phyloP scores from a whole-genome alignment of 2,888 invertebrate genomes.

The Hirtodrosophila duncani region DNA sequence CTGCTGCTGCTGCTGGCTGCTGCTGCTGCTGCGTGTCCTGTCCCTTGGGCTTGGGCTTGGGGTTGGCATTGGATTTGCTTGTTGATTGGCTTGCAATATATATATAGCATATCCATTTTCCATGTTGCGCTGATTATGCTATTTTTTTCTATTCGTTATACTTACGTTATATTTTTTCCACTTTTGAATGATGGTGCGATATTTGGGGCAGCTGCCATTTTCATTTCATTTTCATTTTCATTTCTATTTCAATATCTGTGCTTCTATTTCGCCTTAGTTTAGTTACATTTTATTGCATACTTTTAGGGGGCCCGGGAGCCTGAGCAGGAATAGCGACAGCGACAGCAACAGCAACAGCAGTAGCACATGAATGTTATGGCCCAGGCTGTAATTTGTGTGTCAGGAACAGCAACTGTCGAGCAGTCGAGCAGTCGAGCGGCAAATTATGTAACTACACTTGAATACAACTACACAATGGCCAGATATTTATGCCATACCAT shows the following conservation, averaged over 20 bases:
- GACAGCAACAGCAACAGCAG: too few relatives aligned
- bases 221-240: slow-evolving; percentile 8
- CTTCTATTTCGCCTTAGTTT: slow-evolving; percentile 20
- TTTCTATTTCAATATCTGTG: slow-evolving; percentile 3
- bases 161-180: slow-evolving; percentile 1
- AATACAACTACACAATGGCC: slow-evolving; percentile 54
- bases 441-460: slow-evolving; percentile 65
- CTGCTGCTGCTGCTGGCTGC: not conserved
- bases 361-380: slow-evolving; percentile 59
- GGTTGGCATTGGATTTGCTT: slow-evolving; percentile 67
- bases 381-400: slow-evolving; percentile 61
- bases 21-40: slow-evolving; percentile 8
- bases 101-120: not conserved
- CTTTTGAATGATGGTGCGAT: slow-evolving; percentile 36
- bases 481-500: too few relatives aligned
- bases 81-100: slow-evolving; percentile 59
- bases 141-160: slow-evolving; percentile 13
- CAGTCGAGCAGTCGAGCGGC: slow-evolving; percentile 43
- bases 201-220: slow-evolving; percentile 40
- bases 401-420: slow-evolving; percentile 37
- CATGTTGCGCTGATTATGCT: slow-evolving; percentile 36
- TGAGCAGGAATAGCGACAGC: too few relatives aligned
- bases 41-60: slow-evolving; percentile 55
- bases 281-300: slow-evolving; percentile 48
- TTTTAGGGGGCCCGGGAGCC: slow-evolving; percentile 40